Percentiles rank a stretch among this genome's conserved stretches.
Conservation (phyloP, 2,113 vertebrate species). For the Rhegmatorhina hoffmannsi region DNA sequence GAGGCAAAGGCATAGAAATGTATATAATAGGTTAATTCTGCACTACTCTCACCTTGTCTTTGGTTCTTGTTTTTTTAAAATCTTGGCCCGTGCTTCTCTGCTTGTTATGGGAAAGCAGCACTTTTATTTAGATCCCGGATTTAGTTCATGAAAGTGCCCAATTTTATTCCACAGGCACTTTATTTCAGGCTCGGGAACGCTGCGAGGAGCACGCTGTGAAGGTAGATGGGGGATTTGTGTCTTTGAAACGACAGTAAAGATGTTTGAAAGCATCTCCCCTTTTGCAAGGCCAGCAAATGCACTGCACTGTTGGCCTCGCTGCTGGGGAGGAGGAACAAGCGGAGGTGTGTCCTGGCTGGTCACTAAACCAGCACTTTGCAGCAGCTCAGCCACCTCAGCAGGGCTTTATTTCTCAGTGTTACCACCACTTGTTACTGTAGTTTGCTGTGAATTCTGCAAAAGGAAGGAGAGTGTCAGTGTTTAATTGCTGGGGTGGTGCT, state of each 20-base stretch:
- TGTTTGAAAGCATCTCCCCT: neutral
- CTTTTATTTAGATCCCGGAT: neutral
- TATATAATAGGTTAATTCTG: neutral
- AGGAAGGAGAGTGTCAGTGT: neutral
- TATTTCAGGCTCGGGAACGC: neutral
- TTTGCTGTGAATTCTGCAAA: neutral
- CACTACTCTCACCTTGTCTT: neutral
- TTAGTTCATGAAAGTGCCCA: neutral
- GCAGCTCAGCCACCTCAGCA: neutral
- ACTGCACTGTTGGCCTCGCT: neutral
- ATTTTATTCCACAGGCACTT: neutral
- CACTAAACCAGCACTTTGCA: neutral
- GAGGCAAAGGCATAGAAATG: neutral
- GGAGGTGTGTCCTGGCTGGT: neutral
- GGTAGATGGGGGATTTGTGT: neutral
- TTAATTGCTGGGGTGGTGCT: neutral
- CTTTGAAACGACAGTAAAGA: neutral
- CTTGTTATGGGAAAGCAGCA: neutral
- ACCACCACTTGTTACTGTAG: neutral
- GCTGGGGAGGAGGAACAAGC: neutral
- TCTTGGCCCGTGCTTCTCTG: neutral
- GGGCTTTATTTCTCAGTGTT: neutral
- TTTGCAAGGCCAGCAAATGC: neutral
- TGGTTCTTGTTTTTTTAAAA: neutral
- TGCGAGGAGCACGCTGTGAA: rapidly evolving